Base-by-base conservation (phyloP, 2,797 vertebrate genomes). In the Acipenser ruthenus region DNA sequence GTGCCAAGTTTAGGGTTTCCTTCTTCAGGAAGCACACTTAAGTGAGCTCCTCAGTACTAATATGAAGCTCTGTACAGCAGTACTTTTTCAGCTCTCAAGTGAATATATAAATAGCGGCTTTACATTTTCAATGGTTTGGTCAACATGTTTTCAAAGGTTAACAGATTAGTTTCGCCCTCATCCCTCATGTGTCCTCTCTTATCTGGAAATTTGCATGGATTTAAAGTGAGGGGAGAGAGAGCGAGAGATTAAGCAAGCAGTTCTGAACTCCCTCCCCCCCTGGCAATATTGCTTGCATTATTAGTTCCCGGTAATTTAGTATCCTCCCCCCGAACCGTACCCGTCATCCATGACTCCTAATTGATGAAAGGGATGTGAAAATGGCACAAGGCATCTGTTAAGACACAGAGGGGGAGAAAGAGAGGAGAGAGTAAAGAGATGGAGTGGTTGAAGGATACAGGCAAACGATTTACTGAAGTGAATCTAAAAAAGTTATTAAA, bases 241-340 rank as follows among this genome's bases (percentile, higher is more conserved):
- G 65, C 52, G 66, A 18, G 15, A 18, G 15, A 18, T 18, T 69
- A 52, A 66, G 67, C 49, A 67, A 69, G 67, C 64, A 71, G 56
- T 69, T 70, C 75, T 72, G 75, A 65, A 71, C 79, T 78, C 77
- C 77, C 55, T 71, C 15, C 15, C 64, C 80, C 80, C 82, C 84
- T 79, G 81, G 80, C 75, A 76, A 76, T 51, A 65, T 73, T 68
- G 80, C 80, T 80, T 59, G 75, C 78, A 78, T 86, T 87, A 84
- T 87, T 87, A 85, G 82, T 83, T 84, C 81, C 83, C 80, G 76
- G 77, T 82, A 72, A 85, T 88, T 88, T 82, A 82, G 80, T 79
- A 79, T 74, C 81, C 82, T 80, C 55, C 23, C 23, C 23, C 23
- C 2, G 23, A 37, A 37, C 23, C 23, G 23, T 37, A 37, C 23